Conservation (phyloP, 2,888 invertebrate species). For the Cataglyphis altisquamis region DNA sequence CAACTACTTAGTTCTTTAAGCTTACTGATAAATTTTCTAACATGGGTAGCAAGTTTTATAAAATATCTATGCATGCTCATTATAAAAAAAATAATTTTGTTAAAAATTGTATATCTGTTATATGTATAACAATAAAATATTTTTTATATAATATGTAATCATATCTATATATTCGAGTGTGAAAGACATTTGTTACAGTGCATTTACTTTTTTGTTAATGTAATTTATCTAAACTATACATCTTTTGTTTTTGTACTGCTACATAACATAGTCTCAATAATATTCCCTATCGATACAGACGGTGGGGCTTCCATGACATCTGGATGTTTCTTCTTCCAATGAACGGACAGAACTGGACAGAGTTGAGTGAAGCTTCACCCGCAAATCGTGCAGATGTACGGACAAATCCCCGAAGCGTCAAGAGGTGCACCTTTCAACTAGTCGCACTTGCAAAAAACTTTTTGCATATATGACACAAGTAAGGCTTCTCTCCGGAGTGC, state of each 20-base stretch:
- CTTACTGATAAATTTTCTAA: not conserved
- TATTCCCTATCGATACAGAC: conserved; percentile 61
- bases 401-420: conserved; percentile 74
- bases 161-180: too few species aligned
- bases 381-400: conserved; percentile 79
- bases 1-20: not conserved
- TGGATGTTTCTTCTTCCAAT: conserved; percentile 72
- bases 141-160: too few species aligned
- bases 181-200: not conserved
- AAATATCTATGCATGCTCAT: not conserved
- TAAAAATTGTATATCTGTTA: too few species aligned
- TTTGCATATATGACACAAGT: conserved; percentile 71
- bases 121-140: too few species aligned
- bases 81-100: not conserved
- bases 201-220: not conserved
- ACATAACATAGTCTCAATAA: conserved; percentile 53
- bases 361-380: conserved; percentile 73
- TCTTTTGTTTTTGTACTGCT: not conserved
- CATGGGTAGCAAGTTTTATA: not conserved
- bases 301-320: conserved; percentile 59
- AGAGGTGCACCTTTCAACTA: conserved; percentile 76
- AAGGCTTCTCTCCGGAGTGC: conserved; percentile 67
- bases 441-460: conserved; percentile 71
- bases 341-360: conserved; percentile 70
- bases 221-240: not conserved